phyloP scores from a whole-genome alignment of 2,113 vertebrate species.

The Dromaius novaehollandiae region DNA sequence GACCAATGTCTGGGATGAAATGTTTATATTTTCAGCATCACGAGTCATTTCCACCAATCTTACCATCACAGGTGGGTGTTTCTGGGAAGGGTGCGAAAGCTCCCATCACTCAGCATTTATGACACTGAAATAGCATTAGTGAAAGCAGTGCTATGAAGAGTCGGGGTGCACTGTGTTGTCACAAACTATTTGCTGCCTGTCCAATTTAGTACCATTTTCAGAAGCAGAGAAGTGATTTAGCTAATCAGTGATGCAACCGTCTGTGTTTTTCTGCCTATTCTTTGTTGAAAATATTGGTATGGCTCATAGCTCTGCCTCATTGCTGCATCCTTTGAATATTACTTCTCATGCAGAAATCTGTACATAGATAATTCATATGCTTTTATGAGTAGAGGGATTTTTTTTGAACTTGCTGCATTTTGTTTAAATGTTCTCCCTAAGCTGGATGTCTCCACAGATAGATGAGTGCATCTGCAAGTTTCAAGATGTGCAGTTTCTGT shows the following conservation, averaged over 20 bases:
- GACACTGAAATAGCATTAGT: background rate
- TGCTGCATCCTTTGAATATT: background rate
- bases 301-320: background rate
- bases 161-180: background rate
- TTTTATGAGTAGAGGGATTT: constrained; percentile 43
- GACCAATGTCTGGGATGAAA: constrained; percentile 46
- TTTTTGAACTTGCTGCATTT: background rate
- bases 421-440: background rate
- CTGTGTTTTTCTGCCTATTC: background rate
- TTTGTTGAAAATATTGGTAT: background rate
- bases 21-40: constrained; percentile 48
- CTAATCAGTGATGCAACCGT: background rate
- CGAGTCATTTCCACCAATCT: constrained; percentile 40
- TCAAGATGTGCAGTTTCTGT: constrained; percentile 31
- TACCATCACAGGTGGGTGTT: constrained; percentile 51
- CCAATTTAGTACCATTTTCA: background rate
- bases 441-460: background rate
- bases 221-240: background rate
- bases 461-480: constrained; percentile 46
- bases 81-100: constrained; percentile 41
- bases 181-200: background rate
- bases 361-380: background rate
- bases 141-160: background rate
- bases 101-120: constrained; percentile 6
- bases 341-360: background rate